A percentile compares a stretch with the other conserved stretches of the same genome.
Evolutionary conservation across 2,888 invertebrate species (phyloP).

Genomic region (Torymus tubicola): DNA sequence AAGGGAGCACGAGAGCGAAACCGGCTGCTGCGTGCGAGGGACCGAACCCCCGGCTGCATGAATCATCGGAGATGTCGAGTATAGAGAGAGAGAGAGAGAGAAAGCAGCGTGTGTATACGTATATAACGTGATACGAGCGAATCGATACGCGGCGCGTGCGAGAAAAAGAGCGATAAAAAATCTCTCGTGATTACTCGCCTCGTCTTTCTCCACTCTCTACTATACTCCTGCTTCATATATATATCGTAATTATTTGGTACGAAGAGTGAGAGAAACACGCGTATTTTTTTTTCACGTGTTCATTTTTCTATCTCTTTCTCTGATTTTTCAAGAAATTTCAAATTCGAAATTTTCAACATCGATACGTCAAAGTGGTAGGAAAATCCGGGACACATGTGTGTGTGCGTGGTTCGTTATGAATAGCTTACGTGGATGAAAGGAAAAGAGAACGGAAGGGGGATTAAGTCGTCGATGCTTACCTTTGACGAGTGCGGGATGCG

Average conservation of each 20-base stretch:
- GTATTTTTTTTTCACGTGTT: too few species aligned
- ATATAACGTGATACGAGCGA: slow-evolving; percentile 5
- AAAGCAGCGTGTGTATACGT: slow-evolving; percentile 28
- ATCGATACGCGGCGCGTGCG: slow-evolving; percentile 45
- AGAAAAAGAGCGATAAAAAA: slow-evolving; percentile 41
- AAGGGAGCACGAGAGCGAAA: not conserved
- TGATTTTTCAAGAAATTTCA: too few species aligned
- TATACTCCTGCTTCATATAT: not conserved
- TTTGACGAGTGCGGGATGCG: slow-evolving; percentile 81
- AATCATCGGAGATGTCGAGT: not conserved
- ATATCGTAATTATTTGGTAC: not conserved
- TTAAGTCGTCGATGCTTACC: slow-evolving; percentile 74
- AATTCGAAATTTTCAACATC: too few species aligned
- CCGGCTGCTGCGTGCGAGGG: not conserved
- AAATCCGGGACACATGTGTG: too few species aligned
- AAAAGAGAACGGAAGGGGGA: too few species aligned
- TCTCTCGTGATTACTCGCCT: slow-evolving; percentile 3
- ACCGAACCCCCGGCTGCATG: too few species aligned
- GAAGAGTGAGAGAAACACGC: not conserved
- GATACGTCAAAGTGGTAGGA: too few species aligned
- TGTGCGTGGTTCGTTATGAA: not conserved
- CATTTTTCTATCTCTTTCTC: too few species aligned
- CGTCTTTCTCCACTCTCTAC: not conserved
- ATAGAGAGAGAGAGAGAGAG: slow-evolving; percentile 44
- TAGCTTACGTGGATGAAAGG: too few species aligned